Evolutionary conservation across 2,113 vertebrate species (phyloP).

Genomic region (Leptosomus discolor): DNA sequence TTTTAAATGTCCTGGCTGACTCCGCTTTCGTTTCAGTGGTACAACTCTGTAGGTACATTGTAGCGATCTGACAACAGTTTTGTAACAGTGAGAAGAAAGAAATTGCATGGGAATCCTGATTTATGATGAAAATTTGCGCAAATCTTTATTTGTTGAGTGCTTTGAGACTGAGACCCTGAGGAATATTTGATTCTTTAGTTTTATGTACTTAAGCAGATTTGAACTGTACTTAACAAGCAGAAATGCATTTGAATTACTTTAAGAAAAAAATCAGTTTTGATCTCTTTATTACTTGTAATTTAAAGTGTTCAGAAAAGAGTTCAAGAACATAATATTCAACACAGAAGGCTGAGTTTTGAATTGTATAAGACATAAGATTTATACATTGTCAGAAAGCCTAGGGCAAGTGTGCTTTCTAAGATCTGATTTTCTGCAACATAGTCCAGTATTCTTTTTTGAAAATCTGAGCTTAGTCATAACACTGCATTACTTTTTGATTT

Average conservation of each 20-base stretch:
- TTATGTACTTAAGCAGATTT: slow-evolving; percentile 7
- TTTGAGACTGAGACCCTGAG: background rate
- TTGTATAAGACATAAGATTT: background rate
- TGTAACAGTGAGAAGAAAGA: background rate
- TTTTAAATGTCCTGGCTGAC: background rate
- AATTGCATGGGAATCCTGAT: background rate
- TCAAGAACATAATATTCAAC: slow-evolving; percentile 10
- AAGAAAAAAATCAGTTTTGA: background rate
- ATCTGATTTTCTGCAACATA: background rate
- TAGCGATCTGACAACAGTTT: background rate
- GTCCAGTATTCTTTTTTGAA: background rate
- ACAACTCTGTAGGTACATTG: background rate
- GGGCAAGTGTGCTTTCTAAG: background rate
- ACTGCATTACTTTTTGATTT: background rate
- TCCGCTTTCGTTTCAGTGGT: background rate
- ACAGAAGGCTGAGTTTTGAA: background rate
- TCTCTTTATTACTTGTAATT: slow-evolving; percentile 10
- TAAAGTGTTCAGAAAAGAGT: slow-evolving; percentile 6
- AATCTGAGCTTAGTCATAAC: background rate
- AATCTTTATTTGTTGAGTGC: background rate
- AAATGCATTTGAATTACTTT: slow-evolving; percentile 32
- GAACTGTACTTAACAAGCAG: slow-evolving; percentile 12
- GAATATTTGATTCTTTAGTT: background rate
- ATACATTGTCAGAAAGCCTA: background rate
- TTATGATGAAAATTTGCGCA: background rate